These are phyloP conservation scores for Rhynchopsitta pachyrhyncha DNA, from an alignment of 2,113 vertebrate species.

Conservation along the genomic window DNA sequence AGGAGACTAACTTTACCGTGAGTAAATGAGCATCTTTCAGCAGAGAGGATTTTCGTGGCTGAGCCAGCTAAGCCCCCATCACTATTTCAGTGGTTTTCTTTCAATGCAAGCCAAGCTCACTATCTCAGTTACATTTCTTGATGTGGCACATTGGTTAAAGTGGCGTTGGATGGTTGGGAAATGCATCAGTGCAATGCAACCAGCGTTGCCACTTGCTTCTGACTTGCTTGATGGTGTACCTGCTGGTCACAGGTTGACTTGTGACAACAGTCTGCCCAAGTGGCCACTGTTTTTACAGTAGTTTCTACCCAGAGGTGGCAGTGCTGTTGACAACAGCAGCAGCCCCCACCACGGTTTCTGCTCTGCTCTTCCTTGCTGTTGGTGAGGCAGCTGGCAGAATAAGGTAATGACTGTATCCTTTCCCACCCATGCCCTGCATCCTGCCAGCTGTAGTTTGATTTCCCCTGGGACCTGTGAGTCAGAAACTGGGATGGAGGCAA, in stretches of 20 bases:
- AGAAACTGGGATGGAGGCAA: not conserved
- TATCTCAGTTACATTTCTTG: not conserved
- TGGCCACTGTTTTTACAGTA: not conserved
- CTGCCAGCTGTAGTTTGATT: not conserved
- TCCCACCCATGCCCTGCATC: constrained; percentile 3
- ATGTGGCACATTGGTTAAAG: not conserved
- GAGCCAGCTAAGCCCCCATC: rapidly evolving
- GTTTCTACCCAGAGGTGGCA: not conserved
- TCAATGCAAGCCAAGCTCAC: not conserved
- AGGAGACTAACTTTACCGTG: not conserved
- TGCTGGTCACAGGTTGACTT: not conserved
- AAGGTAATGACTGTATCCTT: not conserved
- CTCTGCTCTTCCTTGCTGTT: not conserved
- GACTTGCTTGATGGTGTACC: not conserved
- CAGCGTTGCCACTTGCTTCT: not conserved
- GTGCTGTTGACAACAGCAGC: not conserved
- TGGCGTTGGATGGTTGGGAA: not conserved
- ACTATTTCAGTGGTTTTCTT: not conserved
- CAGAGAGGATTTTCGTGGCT: not conserved
- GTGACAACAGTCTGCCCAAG: not conserved
- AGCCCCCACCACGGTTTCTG: not conserved
- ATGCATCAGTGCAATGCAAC: not conserved
- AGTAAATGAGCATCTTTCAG: not conserved
- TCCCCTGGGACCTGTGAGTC: constrained; percentile 1
- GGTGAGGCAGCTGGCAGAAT: not conserved